Conservation (phyloP, 2,888 invertebrate species). For the Agriopis marginaria region DNA sequence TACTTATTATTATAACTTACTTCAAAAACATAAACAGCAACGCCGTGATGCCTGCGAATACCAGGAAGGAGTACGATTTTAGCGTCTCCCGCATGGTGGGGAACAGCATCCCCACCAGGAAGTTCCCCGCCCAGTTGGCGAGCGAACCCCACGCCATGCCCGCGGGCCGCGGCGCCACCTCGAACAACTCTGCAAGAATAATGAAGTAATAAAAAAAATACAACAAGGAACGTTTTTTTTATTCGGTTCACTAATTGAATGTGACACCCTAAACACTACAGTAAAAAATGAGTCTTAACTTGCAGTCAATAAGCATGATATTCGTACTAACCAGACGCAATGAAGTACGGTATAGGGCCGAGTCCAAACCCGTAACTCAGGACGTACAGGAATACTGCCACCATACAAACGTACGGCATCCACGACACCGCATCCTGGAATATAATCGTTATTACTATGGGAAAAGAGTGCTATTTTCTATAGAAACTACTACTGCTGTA, state of each 20-base stretch:
- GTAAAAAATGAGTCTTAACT: background rate
- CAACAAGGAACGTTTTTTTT: too few species aligned
- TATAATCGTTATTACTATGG: background rate
- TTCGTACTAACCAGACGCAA: conserved; percentile 88
- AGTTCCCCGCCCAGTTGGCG: conserved; percentile 95
- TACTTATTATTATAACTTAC: too few species aligned
- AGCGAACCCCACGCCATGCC: conserved; percentile 95
- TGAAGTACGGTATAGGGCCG: conserved; percentile 95
- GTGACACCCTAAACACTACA: too few species aligned
- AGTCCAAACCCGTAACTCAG: conserved; percentile 93
- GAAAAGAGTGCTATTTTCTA: background rate
- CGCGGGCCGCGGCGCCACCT: conserved; percentile 93
- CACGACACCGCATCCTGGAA: conserved; percentile 87
- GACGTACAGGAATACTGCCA: conserved; percentile 91
- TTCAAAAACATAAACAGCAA: conserved; percentile 86
- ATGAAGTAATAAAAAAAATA: background rate
- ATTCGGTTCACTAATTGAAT: too few species aligned
- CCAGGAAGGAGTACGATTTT: conserved; percentile 91
- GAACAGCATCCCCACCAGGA: conserved; percentile 93
- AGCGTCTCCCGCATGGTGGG: conserved; percentile 87
- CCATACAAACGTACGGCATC: conserved; percentile 91
- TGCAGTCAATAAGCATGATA: background rate
- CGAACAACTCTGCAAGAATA: conserved; percentile 89
- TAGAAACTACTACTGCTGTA: too few species aligned
- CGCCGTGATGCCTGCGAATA: conserved; percentile 88